A percentile compares a stretch with the other conserved stretches of the same genome.
These are phyloP conservation scores for Zosterops hypoxanthus DNA, from an alignment of 2,113 vertebrate species.

Conservation along the genomic window DNA sequence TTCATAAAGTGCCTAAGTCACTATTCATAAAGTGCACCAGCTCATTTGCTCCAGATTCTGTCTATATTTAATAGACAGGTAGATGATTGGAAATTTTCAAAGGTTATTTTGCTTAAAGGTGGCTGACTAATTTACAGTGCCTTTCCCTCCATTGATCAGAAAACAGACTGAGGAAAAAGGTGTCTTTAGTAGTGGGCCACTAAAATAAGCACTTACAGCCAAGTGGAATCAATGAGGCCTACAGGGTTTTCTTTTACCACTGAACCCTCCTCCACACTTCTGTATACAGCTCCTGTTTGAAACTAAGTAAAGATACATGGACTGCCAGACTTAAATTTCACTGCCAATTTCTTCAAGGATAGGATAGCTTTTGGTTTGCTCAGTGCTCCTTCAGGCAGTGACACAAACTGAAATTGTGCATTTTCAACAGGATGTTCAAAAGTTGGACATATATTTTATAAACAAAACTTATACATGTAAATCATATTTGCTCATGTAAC, in stretches of 20 bases:
- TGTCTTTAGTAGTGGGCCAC: not conserved
- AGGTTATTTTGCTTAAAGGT: not conserved
- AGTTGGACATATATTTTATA: not conserved
- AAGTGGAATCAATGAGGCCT: not conserved
- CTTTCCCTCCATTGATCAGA: not conserved
- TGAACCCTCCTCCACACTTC: accelerated
- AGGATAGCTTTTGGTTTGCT: not conserved
- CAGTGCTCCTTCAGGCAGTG: not conserved
- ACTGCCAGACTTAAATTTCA: not conserved
- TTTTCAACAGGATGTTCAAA: not conserved
- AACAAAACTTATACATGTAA: not conserved
- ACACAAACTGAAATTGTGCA: not conserved
- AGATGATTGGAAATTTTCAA: not conserved
- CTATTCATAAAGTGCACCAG: not conserved
- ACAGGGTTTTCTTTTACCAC: not conserved
- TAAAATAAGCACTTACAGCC: not conserved
- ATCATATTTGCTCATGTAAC: not conserved
- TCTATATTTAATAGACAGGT: not conserved
- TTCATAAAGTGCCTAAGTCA: not conserved
- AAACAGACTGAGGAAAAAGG: not conserved
- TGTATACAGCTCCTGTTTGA: not conserved
- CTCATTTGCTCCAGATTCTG: not conserved
- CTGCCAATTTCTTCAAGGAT: not conserved
- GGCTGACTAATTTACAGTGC: not conserved
- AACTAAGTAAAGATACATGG: not conserved